Base-by-base conservation (phyloP, 2,888 invertebrate genomes). In the Megalurothrips usitatus region DNA sequence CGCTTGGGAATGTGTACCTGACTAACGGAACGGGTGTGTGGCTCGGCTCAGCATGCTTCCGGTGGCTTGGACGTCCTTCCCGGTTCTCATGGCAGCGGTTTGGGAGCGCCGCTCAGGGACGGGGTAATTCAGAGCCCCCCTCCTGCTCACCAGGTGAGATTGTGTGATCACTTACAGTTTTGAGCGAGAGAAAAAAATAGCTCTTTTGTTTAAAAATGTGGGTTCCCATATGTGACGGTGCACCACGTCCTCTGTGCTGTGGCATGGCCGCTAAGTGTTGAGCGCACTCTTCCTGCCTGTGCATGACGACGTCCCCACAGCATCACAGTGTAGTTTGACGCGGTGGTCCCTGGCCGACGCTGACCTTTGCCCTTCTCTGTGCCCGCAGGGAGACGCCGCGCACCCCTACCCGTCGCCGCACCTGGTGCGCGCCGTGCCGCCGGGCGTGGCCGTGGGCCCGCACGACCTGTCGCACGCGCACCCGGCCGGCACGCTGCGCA, bases 111-210 rank as follows among this genome's bases (percentile, higher is more conserved):
- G 58, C 58, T 19, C n/a, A n/a, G 58, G 58, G 58, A 58, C n/a
- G 14, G 58, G 58, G 58, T 58, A 17, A 58, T 58, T 58, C 92
- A 93, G 89, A 94, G 94, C 88, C 94, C 94, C 86, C 94, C 94
- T 86, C 94, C 94, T 86, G 94, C 95, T 85, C 94, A 94, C 88
- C 94, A 94, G 90, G 94, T 85, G 87, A 87, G 87, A 85, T 85
- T n/a, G n/a, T n/a, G 43, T 28, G 19, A 49, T 28, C 19, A 47
- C 47, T n/a, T n/a, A n/a, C n/a, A n/a, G n/a, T n/a, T n/a, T n/a
- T n/a, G n/a, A n/a, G n/a, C n/a, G n/a, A n/a, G n/a, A n/a, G n/a
- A n/a, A n/a, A n/a, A n/a, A n/a, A n/a, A n/a, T n/a, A n/a, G n/a
- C n/a, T n/a, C n/a, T n/a, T n/a, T n/a, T n/a, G n/a, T n/a, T n/a